A percentile compares a stretch with the other conserved stretches of the same genome.
These are phyloP conservation scores for Musca vetustissima DNA, from an alignment of 1,140 invertebrate genomes.

Conservation along the genomic window DNA sequence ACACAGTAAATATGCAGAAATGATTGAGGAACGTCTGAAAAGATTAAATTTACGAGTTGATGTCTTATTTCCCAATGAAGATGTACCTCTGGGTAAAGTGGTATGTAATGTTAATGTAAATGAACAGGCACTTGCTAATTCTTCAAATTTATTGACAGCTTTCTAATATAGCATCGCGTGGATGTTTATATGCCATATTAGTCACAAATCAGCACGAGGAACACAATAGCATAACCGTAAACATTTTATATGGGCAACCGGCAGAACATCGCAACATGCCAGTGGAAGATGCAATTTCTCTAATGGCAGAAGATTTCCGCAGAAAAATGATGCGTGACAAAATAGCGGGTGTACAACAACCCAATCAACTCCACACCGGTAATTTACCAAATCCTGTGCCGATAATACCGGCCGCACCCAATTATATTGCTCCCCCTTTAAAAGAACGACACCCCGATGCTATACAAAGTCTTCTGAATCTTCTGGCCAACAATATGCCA, in stretches of 20 bases:
- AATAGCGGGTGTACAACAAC: neutral
- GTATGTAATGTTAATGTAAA: conserved; percentile 57
- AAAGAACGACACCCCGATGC: conserved; percentile 67
- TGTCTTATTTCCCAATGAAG: conserved; percentile 85
- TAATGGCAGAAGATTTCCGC: conserved; percentile 79
- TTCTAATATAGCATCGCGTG: conserved; percentile 78
- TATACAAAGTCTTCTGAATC: conserved; percentile 75
- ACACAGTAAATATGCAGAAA: conserved; percentile 83
- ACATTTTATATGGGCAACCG: conserved; percentile 86
- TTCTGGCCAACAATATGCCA: conserved; percentile 77
- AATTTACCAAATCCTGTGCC: conserved; percentile 21
- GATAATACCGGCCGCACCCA: conserved; percentile 13
- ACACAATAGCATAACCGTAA: conserved; percentile 83
- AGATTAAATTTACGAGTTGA: conserved; percentile 79
- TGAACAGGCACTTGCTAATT: too few relatives aligned
- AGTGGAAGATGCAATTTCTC: conserved; percentile 81
- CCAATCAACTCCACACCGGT: conserved; percentile 12
- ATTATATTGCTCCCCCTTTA: conserved; percentile 28
- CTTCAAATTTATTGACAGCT: neutral
- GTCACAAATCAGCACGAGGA: conserved; percentile 83
- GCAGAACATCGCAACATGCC: conserved; percentile 93
- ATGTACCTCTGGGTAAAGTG: conserved; percentile 78
- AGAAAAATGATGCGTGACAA: conserved; percentile 64
- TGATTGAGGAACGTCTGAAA: conserved; percentile 82
- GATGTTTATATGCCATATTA: conserved; percentile 86